Evolutionary conservation across 2,888 invertebrate genomes (phyloP).

Genomic region (Temnothorax ravouxi): DNA sequence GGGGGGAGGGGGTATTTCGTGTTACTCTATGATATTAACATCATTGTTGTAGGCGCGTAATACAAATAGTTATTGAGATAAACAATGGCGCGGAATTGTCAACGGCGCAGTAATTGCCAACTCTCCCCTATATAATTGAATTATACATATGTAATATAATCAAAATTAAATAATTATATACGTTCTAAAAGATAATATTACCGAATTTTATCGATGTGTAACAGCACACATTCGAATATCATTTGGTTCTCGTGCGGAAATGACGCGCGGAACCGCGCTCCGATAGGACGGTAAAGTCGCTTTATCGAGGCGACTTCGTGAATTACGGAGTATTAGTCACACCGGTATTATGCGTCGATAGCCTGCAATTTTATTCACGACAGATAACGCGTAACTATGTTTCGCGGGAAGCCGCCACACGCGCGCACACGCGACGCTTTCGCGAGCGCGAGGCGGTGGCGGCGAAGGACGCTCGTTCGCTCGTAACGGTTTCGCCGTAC

Average conservation of each 20-base stretch:
- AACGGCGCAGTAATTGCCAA: no score
- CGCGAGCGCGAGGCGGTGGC: neutral
- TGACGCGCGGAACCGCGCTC: neutral
- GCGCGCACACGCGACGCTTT: neutral
- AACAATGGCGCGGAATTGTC: no score
- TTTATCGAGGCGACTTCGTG: neutral
- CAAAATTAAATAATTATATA: neutral
- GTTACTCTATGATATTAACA: no score
- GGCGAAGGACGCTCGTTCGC: slow-evolving; percentile 45
- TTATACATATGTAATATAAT: neutral
- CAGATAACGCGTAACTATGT: neutral
- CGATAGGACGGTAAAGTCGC: neutral
- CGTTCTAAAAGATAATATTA: neutral
- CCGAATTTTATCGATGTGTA: neutral
- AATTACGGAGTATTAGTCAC: slow-evolving; percentile 22
- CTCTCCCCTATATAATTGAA: slow-evolving; percentile 7
- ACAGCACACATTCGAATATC: neutral
- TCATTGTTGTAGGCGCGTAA: no score
- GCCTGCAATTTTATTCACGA: slow-evolving; percentile 16
- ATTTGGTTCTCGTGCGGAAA: neutral
- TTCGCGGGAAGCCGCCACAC: neutral
- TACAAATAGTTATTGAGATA: no score
- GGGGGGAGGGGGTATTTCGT: no score
- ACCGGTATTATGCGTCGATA: neutral
- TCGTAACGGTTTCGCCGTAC: slow-evolving; percentile 11